Evolutionary conservation across 1,140 invertebrate species (phyloP), one percentile per base, ranked within the genome.

Genomic region (Euschistus heros): DNA sequence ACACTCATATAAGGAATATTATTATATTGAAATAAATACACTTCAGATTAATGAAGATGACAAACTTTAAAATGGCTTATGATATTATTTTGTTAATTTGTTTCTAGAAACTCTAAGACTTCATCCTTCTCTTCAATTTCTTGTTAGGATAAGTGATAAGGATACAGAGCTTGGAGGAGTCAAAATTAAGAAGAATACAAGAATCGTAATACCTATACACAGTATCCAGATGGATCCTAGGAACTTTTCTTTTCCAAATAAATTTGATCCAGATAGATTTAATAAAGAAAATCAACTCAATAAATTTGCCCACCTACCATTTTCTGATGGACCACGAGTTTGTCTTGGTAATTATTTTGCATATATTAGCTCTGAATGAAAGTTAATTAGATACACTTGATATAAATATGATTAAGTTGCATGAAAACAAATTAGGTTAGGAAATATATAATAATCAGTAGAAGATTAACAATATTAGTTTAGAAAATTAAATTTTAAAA

Each of bases 301-400:
- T 13, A 68, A 63, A 33, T 22, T 50, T 33, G 69, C 69, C 0
- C 83, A 77, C 70, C 69, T 84, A 18, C 79, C 82, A 8, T 85
- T 85, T 71, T 81, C 82, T 3, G 78, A 80, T 22, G 84, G 84
- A 22, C 77, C 79, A 0, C 73, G 84, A 54, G 80, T 80, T 62
- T 85, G 84, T 67, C 81, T 82, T 26, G 78, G 77, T 68, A 75
- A 79, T 37, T 37, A 13, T 37, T 13, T 37, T 10, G 13, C 7
- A 37, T 37, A 37, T 6, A 10, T 37, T 37, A 37, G 33, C 33
- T 10, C 1, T 37, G 5, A 13, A 37, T n/a, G n/a, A 6, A 37
- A 2, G 33, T 13, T 37, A 2, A 10, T 37, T 37, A 37, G 33
- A 30, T 37, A 37, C 7, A 37, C 33, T 37, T 37, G 13, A 30